A percentile compares a stretch with the other conserved stretches of the same genome.
phyloP scores from a whole-genome alignment of 1,140 invertebrate species.

The Kradibia gibbosae region DNA sequence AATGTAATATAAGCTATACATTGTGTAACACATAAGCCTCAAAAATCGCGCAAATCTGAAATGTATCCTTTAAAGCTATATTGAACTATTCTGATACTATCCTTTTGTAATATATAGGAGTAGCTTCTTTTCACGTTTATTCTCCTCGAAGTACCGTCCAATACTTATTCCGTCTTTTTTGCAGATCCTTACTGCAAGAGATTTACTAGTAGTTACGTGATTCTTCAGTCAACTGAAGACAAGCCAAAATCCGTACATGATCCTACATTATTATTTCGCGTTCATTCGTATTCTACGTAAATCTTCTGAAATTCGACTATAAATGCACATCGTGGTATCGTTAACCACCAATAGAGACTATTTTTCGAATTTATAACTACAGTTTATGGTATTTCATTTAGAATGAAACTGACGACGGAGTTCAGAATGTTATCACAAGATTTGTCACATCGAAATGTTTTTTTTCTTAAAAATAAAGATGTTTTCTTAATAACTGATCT shows the following conservation, averaged over 20 bases:
- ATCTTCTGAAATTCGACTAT: neutral
- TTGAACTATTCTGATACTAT: neutral
- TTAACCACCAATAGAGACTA: no score
- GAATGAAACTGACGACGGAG: no score
- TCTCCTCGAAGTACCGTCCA: neutral
- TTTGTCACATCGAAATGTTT: no score
- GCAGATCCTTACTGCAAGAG: neutral
- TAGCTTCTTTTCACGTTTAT: neutral
- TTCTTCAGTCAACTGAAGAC: neutral
- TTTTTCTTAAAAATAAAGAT: no score
- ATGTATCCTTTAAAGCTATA: neutral
- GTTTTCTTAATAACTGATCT: no score
- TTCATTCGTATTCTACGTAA: neutral
- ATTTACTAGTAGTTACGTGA: neutral
- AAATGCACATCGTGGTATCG: no score
- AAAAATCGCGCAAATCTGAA: neutral
- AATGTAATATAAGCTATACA: no score
- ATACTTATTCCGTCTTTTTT: conserved; percentile 2
- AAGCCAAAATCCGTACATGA: neutral
- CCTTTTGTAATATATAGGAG: neutral
- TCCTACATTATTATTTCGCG: neutral
- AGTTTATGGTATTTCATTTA: no score
- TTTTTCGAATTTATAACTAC: no score
- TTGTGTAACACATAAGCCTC: neutral
- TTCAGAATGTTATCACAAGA: no score